Conservation (phyloP, 2,113 vertebrate species). For the Phalacrocorax aristotelis region DNA sequence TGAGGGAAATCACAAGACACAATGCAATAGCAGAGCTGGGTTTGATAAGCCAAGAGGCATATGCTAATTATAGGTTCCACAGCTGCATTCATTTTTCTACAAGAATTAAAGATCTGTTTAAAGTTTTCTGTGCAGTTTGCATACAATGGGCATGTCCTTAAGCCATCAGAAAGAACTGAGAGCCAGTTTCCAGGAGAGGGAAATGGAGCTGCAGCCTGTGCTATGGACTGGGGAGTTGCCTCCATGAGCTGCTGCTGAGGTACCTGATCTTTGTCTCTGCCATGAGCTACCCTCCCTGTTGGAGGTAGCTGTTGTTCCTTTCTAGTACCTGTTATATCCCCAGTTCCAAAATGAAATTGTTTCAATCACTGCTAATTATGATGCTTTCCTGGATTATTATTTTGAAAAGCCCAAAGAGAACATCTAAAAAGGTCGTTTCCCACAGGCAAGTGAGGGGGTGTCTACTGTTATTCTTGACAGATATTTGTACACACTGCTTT, state of each 20-base stretch:
- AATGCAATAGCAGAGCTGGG: not conserved
- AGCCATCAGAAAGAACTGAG: not conserved
- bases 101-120: not conserved
- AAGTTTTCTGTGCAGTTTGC: not conserved
- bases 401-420: not conserved
- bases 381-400: not conserved
- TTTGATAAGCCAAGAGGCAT: not conserved
- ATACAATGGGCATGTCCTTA: not conserved
- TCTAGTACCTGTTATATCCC: rapidly evolving
- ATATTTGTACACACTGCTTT: not conserved
- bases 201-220: not conserved
- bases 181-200: not conserved
- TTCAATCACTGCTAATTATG: not conserved
- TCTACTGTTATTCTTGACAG: not conserved
- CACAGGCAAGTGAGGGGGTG: not conserved
- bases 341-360: not conserved
- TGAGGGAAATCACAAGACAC: not conserved
- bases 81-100: rapidly evolving
- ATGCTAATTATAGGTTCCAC: not conserved
- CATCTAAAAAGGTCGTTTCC: not conserved
- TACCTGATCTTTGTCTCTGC: not conserved
- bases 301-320: not conserved
- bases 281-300: not conserved
- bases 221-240: not conserved
- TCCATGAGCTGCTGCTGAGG: not conserved